Percentiles rank a stretch among this genome's conserved stretches.
Conservation (phyloP, 2,888 invertebrate species). For the Ctenicera cuprea region DNA sequence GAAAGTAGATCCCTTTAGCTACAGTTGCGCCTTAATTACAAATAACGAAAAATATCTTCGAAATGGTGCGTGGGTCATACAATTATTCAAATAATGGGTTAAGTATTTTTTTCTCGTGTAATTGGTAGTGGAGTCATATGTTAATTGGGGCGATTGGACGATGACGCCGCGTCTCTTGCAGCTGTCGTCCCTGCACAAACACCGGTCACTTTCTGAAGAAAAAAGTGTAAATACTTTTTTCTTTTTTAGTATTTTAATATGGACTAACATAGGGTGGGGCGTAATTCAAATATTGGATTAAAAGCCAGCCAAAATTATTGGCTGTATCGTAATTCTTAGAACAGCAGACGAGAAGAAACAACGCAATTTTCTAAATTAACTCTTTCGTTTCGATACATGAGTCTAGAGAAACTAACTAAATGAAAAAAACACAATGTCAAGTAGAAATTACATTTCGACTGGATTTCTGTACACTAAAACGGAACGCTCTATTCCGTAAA, state of each 20-base stretch:
- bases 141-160: constrained; percentile 64
- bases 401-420: constrained; percentile 21
- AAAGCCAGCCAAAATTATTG: not conserved
- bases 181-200: constrained; percentile 46
- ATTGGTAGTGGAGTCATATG: constrained; percentile 63
- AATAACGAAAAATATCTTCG: constrained; percentile 47
- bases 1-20: constrained; percentile 31
- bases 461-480: constrained; percentile 50
- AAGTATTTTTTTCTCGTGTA: constrained; percentile 58
- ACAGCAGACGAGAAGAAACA: not conserved
- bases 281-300: not conserved
- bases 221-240: not conserved
- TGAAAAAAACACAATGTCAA: constrained; percentile 55
- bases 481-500: constrained; percentile 58
- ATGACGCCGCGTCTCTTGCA: constrained; percentile 57
- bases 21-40: constrained; percentile 49
- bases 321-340: not conserved
- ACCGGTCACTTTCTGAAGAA: constrained; percentile 38
- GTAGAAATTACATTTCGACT: constrained; percentile 57
- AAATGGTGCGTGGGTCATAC: constrained; percentile 59
- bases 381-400: constrained; percentile 42
- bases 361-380: constrained; percentile 45
- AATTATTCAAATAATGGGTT: constrained; percentile 64
- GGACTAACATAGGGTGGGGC: not conserved
- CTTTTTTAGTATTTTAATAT: not conserved